phyloP scores from a whole-genome alignment of 2,113 vertebrate species.

The Chionomys nivalis region DNA sequence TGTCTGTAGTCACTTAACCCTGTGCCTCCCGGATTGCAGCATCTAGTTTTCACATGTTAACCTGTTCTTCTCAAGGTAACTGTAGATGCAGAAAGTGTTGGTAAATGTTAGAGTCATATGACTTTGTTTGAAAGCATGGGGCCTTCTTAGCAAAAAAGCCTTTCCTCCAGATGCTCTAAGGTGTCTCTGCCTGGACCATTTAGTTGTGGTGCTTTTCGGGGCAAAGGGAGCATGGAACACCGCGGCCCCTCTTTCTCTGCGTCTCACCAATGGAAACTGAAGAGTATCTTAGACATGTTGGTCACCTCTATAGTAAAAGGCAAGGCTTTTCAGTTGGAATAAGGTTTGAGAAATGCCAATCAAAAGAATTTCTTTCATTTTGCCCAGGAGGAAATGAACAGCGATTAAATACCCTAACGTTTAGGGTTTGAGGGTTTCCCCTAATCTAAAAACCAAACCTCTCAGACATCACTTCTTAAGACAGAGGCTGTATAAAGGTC shows the following conservation, averaged over 20 bases:
- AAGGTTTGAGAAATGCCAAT: slow-evolving; percentile 32
- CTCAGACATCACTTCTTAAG: background rate
- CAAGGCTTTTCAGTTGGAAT: slow-evolving; percentile 20
- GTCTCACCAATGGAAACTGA: background rate
- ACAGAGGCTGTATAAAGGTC: background rate
- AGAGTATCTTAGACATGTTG: background rate
- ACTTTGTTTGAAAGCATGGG: slow-evolving; percentile 36
- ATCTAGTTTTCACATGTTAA: background rate
- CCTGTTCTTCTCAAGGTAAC: background rate
- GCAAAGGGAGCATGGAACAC: background rate
- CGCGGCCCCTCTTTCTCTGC: background rate
- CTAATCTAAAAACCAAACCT: slow-evolving; percentile 37
- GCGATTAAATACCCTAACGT: slow-evolving; percentile 41
- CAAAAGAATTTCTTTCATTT: background rate
- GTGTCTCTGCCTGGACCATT: background rate
- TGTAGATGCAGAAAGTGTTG: slow-evolving; percentile 12
- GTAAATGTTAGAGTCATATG: slow-evolving; percentile 17
- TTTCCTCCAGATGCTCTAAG: background rate
- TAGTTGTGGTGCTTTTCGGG: background rate
- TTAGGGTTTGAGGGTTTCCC: background rate
- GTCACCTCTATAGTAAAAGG: background rate
- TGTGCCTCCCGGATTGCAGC: background rate
- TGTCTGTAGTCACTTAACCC: background rate
- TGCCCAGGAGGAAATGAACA: slow-evolving; percentile 25
- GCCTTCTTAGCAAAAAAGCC: background rate